A percentile compares a stretch with the other conserved stretches of the same genome.
phyloP scores from a whole-genome alignment of 2,113 vertebrate species.

The Vidua macroura region DNA sequence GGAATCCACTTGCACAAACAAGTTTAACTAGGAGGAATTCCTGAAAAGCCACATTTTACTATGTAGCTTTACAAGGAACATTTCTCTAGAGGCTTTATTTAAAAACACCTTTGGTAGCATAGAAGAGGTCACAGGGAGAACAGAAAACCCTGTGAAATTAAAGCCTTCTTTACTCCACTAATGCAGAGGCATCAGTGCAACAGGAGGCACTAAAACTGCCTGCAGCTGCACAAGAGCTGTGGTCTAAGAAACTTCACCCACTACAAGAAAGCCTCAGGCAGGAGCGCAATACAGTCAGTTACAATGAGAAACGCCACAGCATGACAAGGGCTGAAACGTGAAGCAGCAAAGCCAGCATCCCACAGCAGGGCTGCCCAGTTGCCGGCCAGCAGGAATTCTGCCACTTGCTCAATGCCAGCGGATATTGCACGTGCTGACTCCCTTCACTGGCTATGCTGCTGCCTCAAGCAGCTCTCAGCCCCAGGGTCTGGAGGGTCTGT shows the following conservation, averaged over 20 bases:
- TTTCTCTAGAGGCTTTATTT: background rate
- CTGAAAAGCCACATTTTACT: conserved; percentile 3
- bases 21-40: background rate
- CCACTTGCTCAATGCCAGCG: fast-evolving
- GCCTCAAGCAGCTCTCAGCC: background rate
- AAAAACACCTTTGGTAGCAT: background rate
- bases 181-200: background rate
- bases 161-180: background rate
- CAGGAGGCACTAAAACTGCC: background rate
- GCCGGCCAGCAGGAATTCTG: background rate
- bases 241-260: background rate
- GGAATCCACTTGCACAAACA: background rate
- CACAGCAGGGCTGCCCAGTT: fast-evolving
- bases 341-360: background rate
- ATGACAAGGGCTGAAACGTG: fast-evolving
- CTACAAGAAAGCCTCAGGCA: background rate
- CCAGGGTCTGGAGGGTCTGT: background rate
- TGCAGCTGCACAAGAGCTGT: background rate
- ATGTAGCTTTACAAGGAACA: background rate
- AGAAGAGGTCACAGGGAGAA: background rate
- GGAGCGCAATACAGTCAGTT: fast-evolving
- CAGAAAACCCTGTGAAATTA: background rate
- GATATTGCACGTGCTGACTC: fast-evolving
- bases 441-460: fast-evolving
- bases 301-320: fast-evolving